Evolutionary conservation across 2,797 vertebrate species (phyloP).

Genomic region (Brachyalestes nurse): DNA sequence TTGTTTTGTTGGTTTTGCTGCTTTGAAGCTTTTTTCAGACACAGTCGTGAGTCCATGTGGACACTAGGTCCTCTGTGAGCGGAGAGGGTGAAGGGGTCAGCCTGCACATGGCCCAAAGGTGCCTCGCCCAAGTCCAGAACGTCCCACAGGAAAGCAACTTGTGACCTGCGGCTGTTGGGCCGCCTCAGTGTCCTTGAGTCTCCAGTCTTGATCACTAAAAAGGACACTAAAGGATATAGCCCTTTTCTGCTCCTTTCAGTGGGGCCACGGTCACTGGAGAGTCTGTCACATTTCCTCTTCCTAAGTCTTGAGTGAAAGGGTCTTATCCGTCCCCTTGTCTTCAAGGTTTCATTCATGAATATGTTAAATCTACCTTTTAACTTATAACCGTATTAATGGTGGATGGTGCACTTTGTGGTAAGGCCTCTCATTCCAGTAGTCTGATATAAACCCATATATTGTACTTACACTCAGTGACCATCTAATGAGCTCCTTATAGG

Average conservation of each 20-base stretch:
- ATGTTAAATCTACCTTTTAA: not conserved
- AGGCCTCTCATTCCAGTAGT: not conserved
- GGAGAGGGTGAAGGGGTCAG: slow-evolving; percentile 60
- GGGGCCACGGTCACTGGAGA: not conserved
- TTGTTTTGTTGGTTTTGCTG: not conserved
- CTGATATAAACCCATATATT: not conserved
- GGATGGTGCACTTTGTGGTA: not conserved
- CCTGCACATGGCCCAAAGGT: slow-evolving; percentile 71
- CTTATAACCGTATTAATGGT: not conserved
- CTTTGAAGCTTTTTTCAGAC: too few species aligned
- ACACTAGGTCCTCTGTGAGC: slow-evolving; percentile 1
- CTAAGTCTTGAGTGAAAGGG: not conserved
- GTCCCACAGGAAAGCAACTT: slow-evolving; percentile 66
- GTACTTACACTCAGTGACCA: too few species aligned
- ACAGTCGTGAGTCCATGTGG: not conserved
- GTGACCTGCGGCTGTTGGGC: slow-evolving; percentile 34
- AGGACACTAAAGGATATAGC: slow-evolving; percentile 21
- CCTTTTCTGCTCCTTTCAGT: slow-evolving; percentile 18
- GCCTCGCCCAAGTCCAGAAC: slow-evolving; percentile 31
- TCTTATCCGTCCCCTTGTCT: not conserved
- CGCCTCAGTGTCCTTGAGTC: slow-evolving; percentile 45
- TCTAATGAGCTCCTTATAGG: too few species aligned
- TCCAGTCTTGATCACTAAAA: slow-evolving; percentile 21
- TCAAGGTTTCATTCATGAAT: not conserved
- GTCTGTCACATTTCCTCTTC: not conserved